Percentiles rank a stretch among this genome's conserved stretches.
Evolutionary conservation across 2,888 invertebrate genomes (phyloP).

Genomic region (Fragum sueziense): DNA sequence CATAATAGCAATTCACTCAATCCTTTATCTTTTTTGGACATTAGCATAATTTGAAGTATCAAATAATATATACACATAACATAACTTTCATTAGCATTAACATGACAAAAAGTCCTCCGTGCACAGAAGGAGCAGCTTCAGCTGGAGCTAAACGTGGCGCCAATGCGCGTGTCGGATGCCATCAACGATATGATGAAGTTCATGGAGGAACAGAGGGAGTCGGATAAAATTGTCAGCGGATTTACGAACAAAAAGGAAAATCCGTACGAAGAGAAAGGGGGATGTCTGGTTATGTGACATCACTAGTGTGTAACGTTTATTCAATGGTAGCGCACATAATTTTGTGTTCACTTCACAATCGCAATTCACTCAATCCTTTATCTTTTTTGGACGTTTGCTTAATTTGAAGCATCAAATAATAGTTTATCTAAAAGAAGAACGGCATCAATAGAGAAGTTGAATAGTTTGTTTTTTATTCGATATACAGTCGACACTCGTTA

Average conservation of each 20-base stretch:
- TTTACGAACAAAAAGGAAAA: slow-evolving; percentile 28
- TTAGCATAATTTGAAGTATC: no score
- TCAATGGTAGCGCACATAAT: no score
- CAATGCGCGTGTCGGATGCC: slow-evolving; percentile 16
- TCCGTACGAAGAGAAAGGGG: slow-evolving; percentile 22
- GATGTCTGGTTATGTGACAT: slow-evolving; percentile 10
- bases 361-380: neutral
- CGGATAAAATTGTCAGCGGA: slow-evolving; percentile 19
- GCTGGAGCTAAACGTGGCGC: slow-evolving; percentile 14
- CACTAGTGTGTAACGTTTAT: no score
- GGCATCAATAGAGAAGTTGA: no score
- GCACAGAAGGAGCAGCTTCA: slow-evolving; percentile 16
- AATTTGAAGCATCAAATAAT: no score
- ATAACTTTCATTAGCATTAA: no score
- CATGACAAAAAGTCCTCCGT: slow-evolving; percentile 1
- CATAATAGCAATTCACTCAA: no score
- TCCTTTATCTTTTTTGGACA: no score
- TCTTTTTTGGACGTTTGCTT: neutral
- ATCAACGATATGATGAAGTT: slow-evolving; percentile 23
- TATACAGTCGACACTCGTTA: no score
- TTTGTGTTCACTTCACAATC: neutral
- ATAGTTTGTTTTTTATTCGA: no score
- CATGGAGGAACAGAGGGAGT: slow-evolving; percentile 24
- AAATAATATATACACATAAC: no score
- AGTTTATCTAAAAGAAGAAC: no score